Conservation (phyloP, 1,140 invertebrate species). For the Probaryconus sp. region DNA sequence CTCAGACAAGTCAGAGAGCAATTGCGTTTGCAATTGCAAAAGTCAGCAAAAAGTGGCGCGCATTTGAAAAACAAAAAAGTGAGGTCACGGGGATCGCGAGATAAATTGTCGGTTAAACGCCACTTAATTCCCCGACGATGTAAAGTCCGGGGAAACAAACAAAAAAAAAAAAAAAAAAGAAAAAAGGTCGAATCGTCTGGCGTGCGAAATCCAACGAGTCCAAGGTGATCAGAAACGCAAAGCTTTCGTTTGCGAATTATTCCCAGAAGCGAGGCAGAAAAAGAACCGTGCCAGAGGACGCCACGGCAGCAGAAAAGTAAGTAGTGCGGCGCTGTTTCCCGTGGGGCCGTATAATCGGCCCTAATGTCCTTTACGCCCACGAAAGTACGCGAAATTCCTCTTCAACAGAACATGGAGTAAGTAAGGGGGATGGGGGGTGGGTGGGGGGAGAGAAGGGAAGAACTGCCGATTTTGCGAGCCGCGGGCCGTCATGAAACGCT, state of each 20-base stretch:
- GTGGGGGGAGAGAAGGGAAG: no score
- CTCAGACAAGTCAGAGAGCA: no score
- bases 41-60: constrained; percentile 42
- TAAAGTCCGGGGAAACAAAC: constrained; percentile 23
- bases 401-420: no score
- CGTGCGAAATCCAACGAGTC: constrained; percentile 56
- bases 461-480: constrained; percentile 60
- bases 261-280: no score
- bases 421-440: no score
- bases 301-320: constrained; percentile 57
- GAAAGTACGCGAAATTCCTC: constrained; percentile 47
- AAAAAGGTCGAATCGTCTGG: constrained; percentile 46
- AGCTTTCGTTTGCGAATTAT: constrained; percentile 50
- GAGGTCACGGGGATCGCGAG: constrained; percentile 54
- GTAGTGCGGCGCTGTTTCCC: constrained; percentile 51
- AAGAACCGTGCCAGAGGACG: no score
- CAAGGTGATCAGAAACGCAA: constrained; percentile 57
- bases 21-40: no score
- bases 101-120: constrained; percentile 60
- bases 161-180: no score
- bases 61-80: no score
- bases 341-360: constrained; percentile 53
- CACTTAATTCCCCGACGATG: constrained; percentile 49
- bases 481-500: not conserved
- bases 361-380: constrained; percentile 62